phyloP scores from a whole-genome alignment of 2,113 vertebrate species.

The Tachycineta bicolor region DNA sequence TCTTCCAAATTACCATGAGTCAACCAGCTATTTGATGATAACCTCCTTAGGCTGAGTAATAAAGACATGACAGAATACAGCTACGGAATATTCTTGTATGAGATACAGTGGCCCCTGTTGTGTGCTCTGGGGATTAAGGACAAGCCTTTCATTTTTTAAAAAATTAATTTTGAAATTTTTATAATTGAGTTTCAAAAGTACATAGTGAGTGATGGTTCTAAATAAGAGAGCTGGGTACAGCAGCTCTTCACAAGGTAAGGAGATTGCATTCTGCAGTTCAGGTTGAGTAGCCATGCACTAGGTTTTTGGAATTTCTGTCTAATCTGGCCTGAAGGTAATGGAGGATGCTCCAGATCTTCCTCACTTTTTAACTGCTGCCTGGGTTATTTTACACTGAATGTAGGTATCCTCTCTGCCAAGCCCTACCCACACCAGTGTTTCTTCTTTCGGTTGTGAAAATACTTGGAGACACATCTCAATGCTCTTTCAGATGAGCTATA shows the following conservation, averaged over 20 bases:
- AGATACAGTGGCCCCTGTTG: background rate
- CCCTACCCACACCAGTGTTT: background rate
- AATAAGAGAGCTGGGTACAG: background rate
- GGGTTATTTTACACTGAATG: background rate
- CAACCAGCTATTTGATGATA: background rate
- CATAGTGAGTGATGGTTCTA: background rate
- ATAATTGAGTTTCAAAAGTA: background rate
- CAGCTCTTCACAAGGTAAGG: background rate
- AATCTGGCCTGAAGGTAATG: background rate
- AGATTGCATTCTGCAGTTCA: background rate
- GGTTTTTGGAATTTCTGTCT: background rate
- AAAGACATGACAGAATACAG: background rate
- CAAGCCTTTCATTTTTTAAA: rapidly evolving
- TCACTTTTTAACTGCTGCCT: background rate
- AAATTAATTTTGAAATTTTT: background rate
- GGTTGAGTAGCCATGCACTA: background rate
- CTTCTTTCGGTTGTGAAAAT: background rate
- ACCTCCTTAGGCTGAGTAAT: background rate
- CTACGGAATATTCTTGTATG: background rate
- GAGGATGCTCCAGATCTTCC: background rate
- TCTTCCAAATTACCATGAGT: background rate
- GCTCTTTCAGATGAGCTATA: background rate
- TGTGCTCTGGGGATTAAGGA: background rate
- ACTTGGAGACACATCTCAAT: background rate
- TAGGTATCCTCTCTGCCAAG: background rate